Conservation (phyloP, 2,888 invertebrate genomes). For the Pomacea canaliculata region DNA sequence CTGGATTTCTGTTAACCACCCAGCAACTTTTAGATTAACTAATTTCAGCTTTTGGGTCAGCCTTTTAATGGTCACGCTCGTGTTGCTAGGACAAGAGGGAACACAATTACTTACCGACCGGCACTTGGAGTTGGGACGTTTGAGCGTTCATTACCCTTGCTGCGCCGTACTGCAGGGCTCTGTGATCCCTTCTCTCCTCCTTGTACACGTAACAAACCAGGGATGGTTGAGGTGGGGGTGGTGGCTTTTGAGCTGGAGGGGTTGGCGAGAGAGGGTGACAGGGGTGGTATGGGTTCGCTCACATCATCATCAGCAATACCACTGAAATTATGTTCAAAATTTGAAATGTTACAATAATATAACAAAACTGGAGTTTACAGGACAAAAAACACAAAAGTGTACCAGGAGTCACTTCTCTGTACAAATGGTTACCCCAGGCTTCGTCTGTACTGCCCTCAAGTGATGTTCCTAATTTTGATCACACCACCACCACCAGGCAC, state of each 20-base stretch:
- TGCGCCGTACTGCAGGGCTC: conserved; percentile 34
- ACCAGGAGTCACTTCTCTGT: background rate
- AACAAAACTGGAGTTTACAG: background rate
- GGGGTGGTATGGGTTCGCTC: background rate
- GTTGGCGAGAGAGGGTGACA: background rate
- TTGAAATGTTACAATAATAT: background rate
- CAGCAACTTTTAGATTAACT: no score
- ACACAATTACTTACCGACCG: conserved; percentile 12
- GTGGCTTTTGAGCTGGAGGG: conserved; percentile 27
- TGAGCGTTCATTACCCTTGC: conserved; percentile 31
- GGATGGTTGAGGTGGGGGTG: conserved; percentile 28
- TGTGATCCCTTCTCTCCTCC: conserved; percentile 23
- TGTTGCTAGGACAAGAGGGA: conserved; percentile 22
- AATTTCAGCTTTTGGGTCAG: no score
- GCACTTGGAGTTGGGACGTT: conserved; percentile 21
- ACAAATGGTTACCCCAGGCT: no score
- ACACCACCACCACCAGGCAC: no score
- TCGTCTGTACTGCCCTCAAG: no score
- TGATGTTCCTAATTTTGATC: no score
- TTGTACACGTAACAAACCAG: conserved; percentile 25
- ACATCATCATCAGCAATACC: background rate
- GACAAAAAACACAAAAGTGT: background rate
- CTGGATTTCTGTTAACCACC: no score
- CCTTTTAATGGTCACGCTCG: no score
- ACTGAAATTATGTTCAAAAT: background rate